Percentiles rank a stretch among this genome's conserved stretches.
These are phyloP conservation scores for Acutogordius australiensis DNA, from an alignment of 2,888 invertebrate genomes.

Conservation along the genomic window DNA sequence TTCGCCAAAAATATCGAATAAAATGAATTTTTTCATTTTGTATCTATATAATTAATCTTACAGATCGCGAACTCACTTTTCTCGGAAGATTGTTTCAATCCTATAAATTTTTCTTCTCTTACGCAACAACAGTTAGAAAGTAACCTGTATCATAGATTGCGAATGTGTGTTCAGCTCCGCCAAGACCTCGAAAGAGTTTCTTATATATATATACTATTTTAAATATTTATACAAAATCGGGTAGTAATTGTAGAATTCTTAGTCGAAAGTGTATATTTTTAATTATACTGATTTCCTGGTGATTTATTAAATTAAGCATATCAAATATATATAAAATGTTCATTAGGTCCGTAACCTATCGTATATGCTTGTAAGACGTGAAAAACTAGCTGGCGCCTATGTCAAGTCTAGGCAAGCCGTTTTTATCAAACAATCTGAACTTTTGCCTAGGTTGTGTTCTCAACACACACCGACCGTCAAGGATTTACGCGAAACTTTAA, in stretches of 20 bases:
- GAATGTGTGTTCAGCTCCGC: constrained; percentile 69
- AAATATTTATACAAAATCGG: neutral
- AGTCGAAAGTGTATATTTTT: no score
- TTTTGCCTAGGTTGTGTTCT: no score
- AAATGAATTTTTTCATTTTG: no score
- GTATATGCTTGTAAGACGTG: neutral
- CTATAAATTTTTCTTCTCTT: constrained; percentile 14
- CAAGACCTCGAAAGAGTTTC: constrained; percentile 72
- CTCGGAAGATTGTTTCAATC: constrained; percentile 10
- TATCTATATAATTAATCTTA: neutral
- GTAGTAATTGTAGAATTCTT: no score
- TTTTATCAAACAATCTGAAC: neutral
- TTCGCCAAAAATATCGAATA: no score
- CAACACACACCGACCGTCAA: no score
- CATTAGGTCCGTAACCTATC: constrained; percentile 5
- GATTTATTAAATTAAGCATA: no score
- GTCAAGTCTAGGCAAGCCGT: neutral
- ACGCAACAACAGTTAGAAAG: constrained; percentile 24
- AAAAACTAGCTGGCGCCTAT: neutral
- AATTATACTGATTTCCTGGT: no score
- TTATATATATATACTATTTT: neutral
- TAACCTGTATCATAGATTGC: constrained; percentile 30
- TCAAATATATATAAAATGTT: no score
- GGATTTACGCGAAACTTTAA: no score
- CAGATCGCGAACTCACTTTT: neutral